Evolutionary conservation across 2,888 invertebrate species (phyloP).

Genomic region (Pachymerium ferrugineum): DNA sequence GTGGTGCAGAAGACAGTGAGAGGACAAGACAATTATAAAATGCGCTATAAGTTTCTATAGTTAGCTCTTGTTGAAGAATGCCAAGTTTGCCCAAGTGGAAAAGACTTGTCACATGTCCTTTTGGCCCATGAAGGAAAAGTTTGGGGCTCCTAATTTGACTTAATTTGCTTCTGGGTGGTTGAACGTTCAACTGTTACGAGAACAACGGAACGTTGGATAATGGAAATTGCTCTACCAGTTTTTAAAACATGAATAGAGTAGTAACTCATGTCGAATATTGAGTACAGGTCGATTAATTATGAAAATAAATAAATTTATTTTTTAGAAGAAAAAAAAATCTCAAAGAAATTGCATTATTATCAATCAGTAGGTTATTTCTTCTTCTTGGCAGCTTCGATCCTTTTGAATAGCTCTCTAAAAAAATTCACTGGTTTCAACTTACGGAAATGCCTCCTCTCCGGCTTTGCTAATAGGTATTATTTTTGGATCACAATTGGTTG

Average conservation of each 20-base stretch:
- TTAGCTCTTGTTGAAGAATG: constrained; percentile 15
- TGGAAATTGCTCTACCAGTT: not conserved
- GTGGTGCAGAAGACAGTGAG: constrained; percentile 15
- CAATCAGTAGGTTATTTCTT: too few species aligned
- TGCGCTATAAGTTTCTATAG: constrained; percentile 18
- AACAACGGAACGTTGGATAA: constrained; percentile 5
- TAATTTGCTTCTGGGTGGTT: constrained; percentile 21
- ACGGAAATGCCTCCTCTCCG: not conserved
- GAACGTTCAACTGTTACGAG: constrained; percentile 6
- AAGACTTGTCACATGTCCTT: constrained; percentile 21
- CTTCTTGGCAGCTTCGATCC: too few species aligned
- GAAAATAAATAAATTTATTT: too few species aligned
- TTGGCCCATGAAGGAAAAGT: constrained; percentile 3
- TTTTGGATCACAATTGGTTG: not conserved
- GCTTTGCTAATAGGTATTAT: not conserved
- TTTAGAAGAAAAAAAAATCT: too few species aligned
- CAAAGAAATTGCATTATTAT: too few species aligned
- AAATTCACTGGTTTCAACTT: not conserved
- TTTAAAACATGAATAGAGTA: too few species aligned
- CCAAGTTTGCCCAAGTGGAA: constrained; percentile 18
- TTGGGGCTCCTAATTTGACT: constrained; percentile 16
- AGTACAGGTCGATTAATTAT: too few species aligned
- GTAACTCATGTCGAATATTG: too few species aligned
- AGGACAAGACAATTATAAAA: constrained; percentile 21
- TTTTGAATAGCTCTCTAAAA: too few species aligned